A percentile compares a stretch with the other conserved stretches of the same genome.
These are phyloP conservation scores for Tyrannus savana DNA, from an alignment of 2,113 vertebrate species.

Conservation along the genomic window DNA sequence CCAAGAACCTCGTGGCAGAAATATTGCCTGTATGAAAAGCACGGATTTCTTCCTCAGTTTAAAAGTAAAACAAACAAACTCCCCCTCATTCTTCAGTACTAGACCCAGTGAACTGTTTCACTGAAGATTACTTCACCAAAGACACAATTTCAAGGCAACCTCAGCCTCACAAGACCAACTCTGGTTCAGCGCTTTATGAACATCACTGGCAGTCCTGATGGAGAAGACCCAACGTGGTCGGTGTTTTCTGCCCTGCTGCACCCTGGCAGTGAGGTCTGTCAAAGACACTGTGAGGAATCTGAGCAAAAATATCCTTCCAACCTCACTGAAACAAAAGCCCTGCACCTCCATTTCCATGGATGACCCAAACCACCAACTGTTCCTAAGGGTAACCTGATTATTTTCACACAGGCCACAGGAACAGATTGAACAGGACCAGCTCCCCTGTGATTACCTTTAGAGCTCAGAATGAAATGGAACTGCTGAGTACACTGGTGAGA, in stretches of 20 bases:
- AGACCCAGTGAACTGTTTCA: neutral
- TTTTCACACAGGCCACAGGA: neutral
- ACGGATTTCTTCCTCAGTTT: neutral
- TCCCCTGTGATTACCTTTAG: neutral
- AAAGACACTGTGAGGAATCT: neutral
- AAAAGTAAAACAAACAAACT: neutral
- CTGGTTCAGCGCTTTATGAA: neutral
- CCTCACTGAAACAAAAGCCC: neutral
- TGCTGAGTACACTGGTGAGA: neutral
- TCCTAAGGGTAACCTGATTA: neutral
- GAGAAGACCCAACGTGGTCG: neutral
- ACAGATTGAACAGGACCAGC: neutral
- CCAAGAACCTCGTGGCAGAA: neutral
- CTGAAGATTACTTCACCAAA: neutral
- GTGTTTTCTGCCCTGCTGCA: neutral
- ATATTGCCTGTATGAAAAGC: neutral
- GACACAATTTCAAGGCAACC: neutral
- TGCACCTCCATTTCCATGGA: neutral
- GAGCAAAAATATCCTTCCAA: neutral
- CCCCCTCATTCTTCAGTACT: neutral
- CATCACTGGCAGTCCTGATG: neutral
- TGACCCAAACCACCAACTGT: neutral
- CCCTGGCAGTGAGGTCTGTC: neutral
- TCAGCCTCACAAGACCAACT: neutral
- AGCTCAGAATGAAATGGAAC: neutral